These are phyloP conservation scores for Delichon dasypus DNA, from an alignment of 2,797 vertebrate genomes.

Conservation along the genomic window DNA sequence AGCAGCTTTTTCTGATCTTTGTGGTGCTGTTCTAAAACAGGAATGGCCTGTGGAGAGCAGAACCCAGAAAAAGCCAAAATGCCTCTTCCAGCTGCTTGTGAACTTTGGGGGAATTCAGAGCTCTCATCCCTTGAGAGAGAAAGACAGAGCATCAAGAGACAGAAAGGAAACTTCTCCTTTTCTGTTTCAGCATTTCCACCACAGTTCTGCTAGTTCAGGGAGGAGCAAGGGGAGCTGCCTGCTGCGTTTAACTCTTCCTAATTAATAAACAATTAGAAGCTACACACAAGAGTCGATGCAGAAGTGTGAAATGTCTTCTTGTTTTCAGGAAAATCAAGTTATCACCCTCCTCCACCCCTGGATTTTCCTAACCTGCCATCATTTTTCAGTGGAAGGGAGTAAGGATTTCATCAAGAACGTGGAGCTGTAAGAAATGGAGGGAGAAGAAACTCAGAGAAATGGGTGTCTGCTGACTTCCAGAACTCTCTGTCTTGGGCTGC, in stretches of 20 bases:
- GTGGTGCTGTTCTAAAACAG: neutral
- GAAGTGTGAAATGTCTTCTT: neutral
- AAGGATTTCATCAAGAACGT: neutral
- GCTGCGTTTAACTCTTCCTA: neutral
- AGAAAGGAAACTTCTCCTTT: neutral
- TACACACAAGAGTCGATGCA: neutral
- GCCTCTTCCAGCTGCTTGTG: neutral
- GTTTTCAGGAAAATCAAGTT: neutral
- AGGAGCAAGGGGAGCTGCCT: neutral
- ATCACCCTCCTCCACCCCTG: neutral
- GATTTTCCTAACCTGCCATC: neutral
- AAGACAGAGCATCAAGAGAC: neutral
- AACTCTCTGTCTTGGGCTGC: neutral
- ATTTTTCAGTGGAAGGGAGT: neutral
- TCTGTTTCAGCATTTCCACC: neutral
- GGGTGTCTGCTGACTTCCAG: constrained; percentile 52
- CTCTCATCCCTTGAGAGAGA: neutral
- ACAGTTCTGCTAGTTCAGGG: neutral
- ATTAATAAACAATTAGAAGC: neutral
- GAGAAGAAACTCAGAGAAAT: neutral
- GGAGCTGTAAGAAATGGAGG: neutral
- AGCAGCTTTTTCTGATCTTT: neutral
- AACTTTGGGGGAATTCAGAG: neutral
- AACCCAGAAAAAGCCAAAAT: neutral
- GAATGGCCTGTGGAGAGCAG: neutral